Evolutionary conservation across 2,113 vertebrate species (phyloP).

Genomic region (Cephalophus harveyi): DNA sequence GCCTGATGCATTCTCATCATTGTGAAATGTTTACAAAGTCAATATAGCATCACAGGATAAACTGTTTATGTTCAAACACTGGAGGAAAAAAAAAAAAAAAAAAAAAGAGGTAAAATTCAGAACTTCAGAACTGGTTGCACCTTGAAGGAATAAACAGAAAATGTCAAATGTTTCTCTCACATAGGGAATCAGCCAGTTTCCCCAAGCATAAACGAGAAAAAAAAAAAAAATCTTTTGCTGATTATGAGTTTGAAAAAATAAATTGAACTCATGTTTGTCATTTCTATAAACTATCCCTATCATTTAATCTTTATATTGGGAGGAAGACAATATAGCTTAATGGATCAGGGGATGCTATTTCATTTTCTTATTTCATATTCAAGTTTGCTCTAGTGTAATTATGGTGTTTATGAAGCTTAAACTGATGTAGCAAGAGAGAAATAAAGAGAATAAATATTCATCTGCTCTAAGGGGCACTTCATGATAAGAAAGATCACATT

Average conservation of each 20-base stretch:
- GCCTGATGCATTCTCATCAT: no score
- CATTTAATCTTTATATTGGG: constrained; percentile 48
- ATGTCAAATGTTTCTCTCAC: not conserved
- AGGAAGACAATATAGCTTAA: constrained; percentile 66
- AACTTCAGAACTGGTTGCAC: not conserved
- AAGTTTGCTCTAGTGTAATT: constrained; percentile 63
- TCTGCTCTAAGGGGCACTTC: not conserved
- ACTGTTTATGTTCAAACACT: not conserved
- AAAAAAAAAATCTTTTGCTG: not conserved
- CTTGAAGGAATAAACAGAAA: constrained; percentile 6
- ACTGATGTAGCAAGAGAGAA: constrained; percentile 49
- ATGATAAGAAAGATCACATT: not conserved
- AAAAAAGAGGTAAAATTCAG: not conserved
- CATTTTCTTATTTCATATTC: constrained; percentile 59
- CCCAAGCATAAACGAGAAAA: not conserved
- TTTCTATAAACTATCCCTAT: not conserved
- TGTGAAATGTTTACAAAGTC: not conserved
- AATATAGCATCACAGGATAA: not conserved
- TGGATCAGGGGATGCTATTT: constrained; percentile 44
- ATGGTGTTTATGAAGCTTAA: constrained; percentile 66
- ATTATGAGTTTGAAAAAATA: not conserved
- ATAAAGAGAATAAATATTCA: not conserved
- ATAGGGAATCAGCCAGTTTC: not conserved
- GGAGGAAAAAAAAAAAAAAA: not conserved
- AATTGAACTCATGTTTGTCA: not conserved